Conservation (phyloP, 2,888 invertebrate genomes). For the Conistra vaccinii region DNA sequence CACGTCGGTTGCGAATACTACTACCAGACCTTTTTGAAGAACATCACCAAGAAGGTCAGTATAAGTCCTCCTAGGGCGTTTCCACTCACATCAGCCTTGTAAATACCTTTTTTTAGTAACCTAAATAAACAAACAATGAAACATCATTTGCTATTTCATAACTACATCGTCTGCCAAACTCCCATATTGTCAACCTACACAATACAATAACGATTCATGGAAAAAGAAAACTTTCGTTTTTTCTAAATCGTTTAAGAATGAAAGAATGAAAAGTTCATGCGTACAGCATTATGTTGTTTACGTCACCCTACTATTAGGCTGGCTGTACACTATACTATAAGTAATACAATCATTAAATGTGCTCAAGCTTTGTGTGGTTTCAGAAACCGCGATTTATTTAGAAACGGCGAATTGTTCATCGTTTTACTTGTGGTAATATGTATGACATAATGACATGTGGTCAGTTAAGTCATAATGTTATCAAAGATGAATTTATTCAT, state of each 20-base stretch:
- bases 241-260: conserved; percentile 49
- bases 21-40: no score
- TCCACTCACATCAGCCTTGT: no score
- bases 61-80: no score
- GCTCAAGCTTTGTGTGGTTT: conserved; percentile 41
- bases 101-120: no score
- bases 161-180: neutral
- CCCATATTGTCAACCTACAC: neutral
- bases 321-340: conserved; percentile 38
- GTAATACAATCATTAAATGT: conserved; percentile 52
- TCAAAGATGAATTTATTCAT: neutral
- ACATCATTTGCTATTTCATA: conserved; percentile 4
- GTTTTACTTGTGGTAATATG: neutral
- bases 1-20: no score
- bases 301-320: conserved; percentile 58
- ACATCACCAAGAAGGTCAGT: no score
- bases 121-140: no score
- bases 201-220: conserved; percentile 29
- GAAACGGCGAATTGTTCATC: conserved; percentile 1
- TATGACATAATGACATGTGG: neutral
- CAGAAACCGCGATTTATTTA: conserved; percentile 15
- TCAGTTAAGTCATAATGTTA: neutral
- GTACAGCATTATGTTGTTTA: conserved; percentile 45
- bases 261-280: conserved; percentile 52
- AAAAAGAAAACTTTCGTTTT: conserved; percentile 56